Evolutionary conservation across 2,797 vertebrate species (phyloP).

Genomic region (Pipistrellus pygmaeus): DNA sequence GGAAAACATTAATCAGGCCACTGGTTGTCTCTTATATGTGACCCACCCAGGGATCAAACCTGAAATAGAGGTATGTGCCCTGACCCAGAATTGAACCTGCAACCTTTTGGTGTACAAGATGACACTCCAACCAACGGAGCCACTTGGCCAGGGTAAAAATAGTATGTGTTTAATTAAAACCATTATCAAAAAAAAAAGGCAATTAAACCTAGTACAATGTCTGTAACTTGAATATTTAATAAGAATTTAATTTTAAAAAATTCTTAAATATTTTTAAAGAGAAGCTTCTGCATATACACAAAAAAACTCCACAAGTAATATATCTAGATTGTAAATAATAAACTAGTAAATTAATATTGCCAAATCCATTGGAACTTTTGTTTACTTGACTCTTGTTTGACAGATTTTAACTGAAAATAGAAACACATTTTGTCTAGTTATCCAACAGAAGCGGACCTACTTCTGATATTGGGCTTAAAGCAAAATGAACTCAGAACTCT

Average conservation of each 20-base stretch:
- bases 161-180: neutral
- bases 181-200: neutral
- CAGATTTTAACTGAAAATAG: neutral
- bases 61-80: neutral
- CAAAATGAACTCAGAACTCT: neutral
- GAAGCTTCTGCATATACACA: neutral
- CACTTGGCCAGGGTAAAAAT: neutral
- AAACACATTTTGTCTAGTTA: neutral
- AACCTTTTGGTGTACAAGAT: neutral
- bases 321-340: slow-evolving; percentile 19
- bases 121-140: neutral
- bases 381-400: neutral
- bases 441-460: neutral
- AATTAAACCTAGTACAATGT: neutral
- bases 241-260: slow-evolving; percentile 8
- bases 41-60: neutral
- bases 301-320: neutral
- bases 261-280: slow-evolving; percentile 26
- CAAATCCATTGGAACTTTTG: neutral
- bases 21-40: neutral
- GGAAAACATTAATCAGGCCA: neutral
- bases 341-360: neutral
- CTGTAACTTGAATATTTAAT: neutral
- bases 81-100: neutral
- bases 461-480: neutral